A percentile compares a stretch with the other conserved stretches of the same genome.
Conservation (phyloP, 92 coral and sea anemone genomes). For the Porites evermanni region DNA sequence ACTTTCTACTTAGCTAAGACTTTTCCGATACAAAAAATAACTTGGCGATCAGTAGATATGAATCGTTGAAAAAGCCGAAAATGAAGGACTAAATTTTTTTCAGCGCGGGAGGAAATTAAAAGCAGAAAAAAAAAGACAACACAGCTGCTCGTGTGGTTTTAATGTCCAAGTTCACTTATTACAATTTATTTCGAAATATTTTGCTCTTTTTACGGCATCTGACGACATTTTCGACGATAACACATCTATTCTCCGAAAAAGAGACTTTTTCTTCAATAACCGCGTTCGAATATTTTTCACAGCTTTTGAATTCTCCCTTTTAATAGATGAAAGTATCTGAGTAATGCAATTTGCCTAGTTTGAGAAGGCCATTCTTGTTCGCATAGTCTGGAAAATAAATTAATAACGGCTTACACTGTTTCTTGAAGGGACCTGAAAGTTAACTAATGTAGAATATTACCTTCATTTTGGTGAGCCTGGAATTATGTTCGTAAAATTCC, state of each 20-base stretch:
- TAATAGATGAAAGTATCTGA: slow-evolving; percentile 42
- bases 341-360: slow-evolving; percentile 65
- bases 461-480: background rate
- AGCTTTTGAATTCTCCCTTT: background rate
- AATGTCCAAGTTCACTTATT: slow-evolving; percentile 47
- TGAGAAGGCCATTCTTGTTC: slow-evolving; percentile 41
- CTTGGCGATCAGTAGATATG: slow-evolving; percentile 6
- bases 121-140: slow-evolving; percentile 68
- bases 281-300: background rate
- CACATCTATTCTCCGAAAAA: background rate
- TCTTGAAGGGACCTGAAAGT: slow-evolving; percentile 1
- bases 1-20: background rate
- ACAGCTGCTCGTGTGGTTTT: slow-evolving; percentile 80
- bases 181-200: slow-evolving; percentile 54
- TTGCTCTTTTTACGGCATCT: slow-evolving; percentile 1
- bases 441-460: slow-evolving; percentile 1
- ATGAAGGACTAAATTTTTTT: slow-evolving; percentile 41
- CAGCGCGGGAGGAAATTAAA: slow-evolving; percentile 84
- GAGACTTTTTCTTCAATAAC: background rate
- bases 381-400: slow-evolving; percentile 30
- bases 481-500: slow-evolving; percentile 13
- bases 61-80: slow-evolving; percentile 27
- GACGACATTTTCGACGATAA: background rate
- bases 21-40: background rate
- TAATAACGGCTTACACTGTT: background rate